Base-by-base conservation (phyloP, 2,888 invertebrate genomes). In the Epinotia nisella region DNA sequence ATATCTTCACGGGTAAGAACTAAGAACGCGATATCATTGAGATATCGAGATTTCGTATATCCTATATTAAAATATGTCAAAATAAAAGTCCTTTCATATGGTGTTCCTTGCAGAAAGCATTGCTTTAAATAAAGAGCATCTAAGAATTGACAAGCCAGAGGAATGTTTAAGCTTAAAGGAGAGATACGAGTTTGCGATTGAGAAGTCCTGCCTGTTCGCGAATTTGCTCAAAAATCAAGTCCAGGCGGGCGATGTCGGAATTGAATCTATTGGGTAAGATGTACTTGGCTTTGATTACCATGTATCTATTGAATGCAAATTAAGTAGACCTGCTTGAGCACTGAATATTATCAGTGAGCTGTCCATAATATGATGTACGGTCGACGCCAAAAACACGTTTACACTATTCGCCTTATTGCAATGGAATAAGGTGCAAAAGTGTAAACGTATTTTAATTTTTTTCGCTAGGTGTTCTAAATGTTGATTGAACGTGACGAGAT, bases 121-220 rank as follows among this genome's bases (percentile, higher is more conserved):
- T 55, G 82, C 88, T 0, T 74, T 92, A 0, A 90, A 92, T 24
- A 88, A 95, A 84, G 96, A 96, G 0, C 95, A 94, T 7, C 86
- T 96, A 15, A 86, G 90, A 78, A 96, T 96, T 77, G 87, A 87
- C 49, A 84, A 95, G 10, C 96, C 97, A 2, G 92, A 95, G 24
- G 96, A 96, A 77, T 97, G 96, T 84, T 89, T 97, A 78, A 96
- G 96, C 67, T 96, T 96, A 78, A 96, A 96, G 81, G 97, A 98
- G 80, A 94, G 96, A 76, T 98, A 97, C 82, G 96, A 97, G 83
- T 95, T 96, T 82, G 95, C 96, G 15, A 85, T 97, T 45, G 94
- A 95, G 60, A 97, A 96, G 85, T 95, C 96, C 0, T 96, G 96
- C 74, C 79, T 96, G 41, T 95, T 96, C 76, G 88, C 94, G n/a